Percentiles rank a stretch among this genome's conserved stretches.
phyloP scores from a whole-genome alignment of 2,888 invertebrate species.

The Drosophila limbata region DNA sequence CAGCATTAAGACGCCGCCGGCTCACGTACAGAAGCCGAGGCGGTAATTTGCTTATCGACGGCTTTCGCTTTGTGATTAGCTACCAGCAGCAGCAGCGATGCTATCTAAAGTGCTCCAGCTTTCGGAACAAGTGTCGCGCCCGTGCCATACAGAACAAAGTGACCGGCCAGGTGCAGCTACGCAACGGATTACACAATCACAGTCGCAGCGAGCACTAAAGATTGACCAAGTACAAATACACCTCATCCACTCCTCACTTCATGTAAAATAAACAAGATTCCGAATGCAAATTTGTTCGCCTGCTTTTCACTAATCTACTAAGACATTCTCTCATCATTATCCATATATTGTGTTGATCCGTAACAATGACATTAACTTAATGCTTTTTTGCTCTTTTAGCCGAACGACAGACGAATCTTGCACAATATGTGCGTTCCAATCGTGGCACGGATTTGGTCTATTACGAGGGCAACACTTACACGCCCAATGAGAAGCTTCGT shows the following conservation, averaged over 20 bases:
- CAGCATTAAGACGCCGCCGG: conserved; percentile 21
- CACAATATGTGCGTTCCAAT: conserved; percentile 66
- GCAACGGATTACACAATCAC: conserved; percentile 82
- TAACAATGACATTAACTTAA: conserved; percentile 6
- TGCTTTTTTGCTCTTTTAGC: conserved; percentile 25
- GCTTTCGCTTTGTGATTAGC: conserved; percentile 83
- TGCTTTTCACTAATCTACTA: conserved; percentile 60
- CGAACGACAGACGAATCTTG: conserved; percentile 31
- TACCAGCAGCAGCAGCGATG: conserved; percentile 81
- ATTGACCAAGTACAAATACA: background rate
- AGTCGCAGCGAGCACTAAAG: conserved; percentile 12
- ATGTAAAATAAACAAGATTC: conserved; percentile 53
- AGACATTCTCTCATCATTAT: conserved; percentile 26
- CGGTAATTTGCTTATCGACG: conserved; percentile 69
- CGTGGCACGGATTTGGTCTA: conserved; percentile 82
- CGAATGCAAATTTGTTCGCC: conserved; percentile 35
- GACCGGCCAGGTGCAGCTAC: conserved; percentile 74
- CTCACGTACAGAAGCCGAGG: conserved; percentile 9
- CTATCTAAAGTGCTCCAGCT: conserved; percentile 84
- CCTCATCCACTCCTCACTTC: conserved; percentile 1
- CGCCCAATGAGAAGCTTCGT: conserved; percentile 83
- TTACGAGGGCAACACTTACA: conserved; percentile 83
- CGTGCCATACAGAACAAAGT: conserved; percentile 82
- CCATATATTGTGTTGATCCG: background rate
- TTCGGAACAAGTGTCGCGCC: conserved; percentile 83